Conservation (phyloP, 2,797 vertebrate species). For the Microhierax caerulescens region DNA sequence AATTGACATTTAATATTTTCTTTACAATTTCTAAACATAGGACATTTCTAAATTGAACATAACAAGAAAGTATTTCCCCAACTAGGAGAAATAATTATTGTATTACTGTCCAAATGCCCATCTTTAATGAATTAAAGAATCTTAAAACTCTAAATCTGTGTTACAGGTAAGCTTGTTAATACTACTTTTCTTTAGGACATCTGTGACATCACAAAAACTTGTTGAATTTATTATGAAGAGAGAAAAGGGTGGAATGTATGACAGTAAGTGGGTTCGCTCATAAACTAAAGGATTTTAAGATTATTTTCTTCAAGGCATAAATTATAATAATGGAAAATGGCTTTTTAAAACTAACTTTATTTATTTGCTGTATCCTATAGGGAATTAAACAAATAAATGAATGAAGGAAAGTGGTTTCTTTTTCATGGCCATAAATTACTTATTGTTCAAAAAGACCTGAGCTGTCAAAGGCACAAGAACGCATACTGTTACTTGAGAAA, state of each 20-base stretch:
- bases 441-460: not conserved
- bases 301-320: not conserved
- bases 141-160: not conserved
- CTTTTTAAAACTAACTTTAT: conserved; percentile 9
- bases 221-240: not conserved
- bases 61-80: not conserved
- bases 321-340: not conserved
- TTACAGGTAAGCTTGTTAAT: not conserved
- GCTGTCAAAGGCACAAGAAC: not conserved
- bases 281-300: not conserved
- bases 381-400: not conserved
- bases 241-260: not conserved
- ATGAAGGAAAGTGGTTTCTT: not conserved
- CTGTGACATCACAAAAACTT: not conserved
- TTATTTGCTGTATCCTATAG: not conserved
- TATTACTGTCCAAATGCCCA: not conserved
- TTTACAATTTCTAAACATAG: too few relatives aligned
- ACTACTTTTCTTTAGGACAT: not conserved
- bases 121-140: not conserved
- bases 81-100: not conserved
- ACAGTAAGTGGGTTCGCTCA: not conserved
- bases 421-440: not conserved
- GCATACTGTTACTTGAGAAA: not conserved
- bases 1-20: too few relatives aligned
- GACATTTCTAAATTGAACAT: not conserved